phyloP scores from a whole-genome alignment of 2,888 invertebrate genomes.

The Acanthacorydalis orientalis region DNA sequence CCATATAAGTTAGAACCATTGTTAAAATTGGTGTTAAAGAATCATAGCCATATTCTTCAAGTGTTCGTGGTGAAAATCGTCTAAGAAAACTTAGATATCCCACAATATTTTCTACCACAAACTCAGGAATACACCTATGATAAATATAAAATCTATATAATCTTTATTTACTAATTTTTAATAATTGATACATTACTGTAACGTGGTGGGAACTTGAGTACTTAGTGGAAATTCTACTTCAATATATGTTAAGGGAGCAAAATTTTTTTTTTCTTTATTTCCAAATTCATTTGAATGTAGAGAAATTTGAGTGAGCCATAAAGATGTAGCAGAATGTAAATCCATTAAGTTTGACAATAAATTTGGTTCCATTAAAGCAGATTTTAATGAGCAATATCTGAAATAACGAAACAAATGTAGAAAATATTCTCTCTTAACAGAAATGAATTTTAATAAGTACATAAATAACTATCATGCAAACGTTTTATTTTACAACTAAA shows the following conservation, averaged over 20 bases:
- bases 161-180: not conserved
- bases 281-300: conserved; percentile 27
- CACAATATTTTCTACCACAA: conserved; percentile 73
- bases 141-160: conserved; percentile 1
- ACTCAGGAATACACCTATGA: conserved; percentile 72
- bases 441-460: not conserved
- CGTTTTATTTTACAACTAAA: not conserved
- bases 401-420: not conserved
- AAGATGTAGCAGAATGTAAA: conserved; percentile 65
- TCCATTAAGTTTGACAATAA: conserved; percentile 52
- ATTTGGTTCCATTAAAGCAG: conserved; percentile 59
- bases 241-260: conserved; percentile 40
- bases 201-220: conserved; percentile 43
- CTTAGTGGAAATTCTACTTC: conserved; percentile 45
- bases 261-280: conserved; percentile 24
- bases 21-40: conserved; percentile 54
- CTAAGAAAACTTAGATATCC: conserved; percentile 62
- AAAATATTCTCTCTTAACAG: not conserved
- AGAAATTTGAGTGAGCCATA: conserved; percentile 76
- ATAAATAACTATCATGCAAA: not conserved
- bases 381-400: conserved; percentile 54
- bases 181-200: conserved; percentile 33
- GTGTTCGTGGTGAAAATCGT: conserved; percentile 40
- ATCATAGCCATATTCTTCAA: conserved; percentile 46
- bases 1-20: conserved; percentile 77